Conservation (phyloP, 2,888 invertebrate species). For the Penaeus monodon region DNA sequence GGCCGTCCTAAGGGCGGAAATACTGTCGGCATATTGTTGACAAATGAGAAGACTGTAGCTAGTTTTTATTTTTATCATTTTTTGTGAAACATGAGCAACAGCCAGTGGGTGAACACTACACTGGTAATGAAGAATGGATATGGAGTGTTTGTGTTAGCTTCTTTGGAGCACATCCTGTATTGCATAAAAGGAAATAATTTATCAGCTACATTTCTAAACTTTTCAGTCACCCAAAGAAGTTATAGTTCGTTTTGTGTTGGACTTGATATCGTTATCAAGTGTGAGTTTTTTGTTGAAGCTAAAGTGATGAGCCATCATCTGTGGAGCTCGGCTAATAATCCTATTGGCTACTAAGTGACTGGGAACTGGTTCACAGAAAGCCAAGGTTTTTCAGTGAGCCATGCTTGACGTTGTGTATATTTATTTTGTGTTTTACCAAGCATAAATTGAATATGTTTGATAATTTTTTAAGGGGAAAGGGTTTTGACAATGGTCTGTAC, state of each 20-base stretch:
- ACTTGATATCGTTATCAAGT: constrained; percentile 58
- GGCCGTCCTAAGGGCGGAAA: constrained; percentile 39
- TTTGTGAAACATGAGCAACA: constrained; percentile 26
- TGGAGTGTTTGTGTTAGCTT: constrained; percentile 30
- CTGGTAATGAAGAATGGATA: constrained; percentile 28
- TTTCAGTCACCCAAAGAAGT: constrained; percentile 57
- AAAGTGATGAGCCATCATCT: constrained; percentile 36
- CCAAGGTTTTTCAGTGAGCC: constrained; percentile 27
- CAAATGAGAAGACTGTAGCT: constrained; percentile 42
- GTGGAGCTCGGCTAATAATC: constrained; percentile 41
- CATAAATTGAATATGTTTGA: constrained; percentile 47
- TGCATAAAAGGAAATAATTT: constrained; percentile 41
- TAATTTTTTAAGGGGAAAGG: constrained; percentile 54
- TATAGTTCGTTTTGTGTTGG: constrained; percentile 58
- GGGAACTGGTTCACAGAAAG: constrained; percentile 31
- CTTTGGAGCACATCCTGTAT: constrained; percentile 52
- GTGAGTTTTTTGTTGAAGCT: constrained; percentile 49
- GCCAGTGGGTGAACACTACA: constrained; percentile 16
- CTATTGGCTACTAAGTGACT: constrained; percentile 27
- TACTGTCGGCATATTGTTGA: constrained; percentile 53
- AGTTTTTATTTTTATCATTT: constrained; percentile 21
- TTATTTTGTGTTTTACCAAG: constrained; percentile 58
- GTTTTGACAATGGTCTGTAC: constrained; percentile 53
- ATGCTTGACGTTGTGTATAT: constrained; percentile 53
- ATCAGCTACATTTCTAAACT: constrained; percentile 44